Percentiles rank a stretch among this genome's conserved stretches.
These are phyloP conservation scores for Shinisaurus crocodilurus DNA, from an alignment of 2,113 vertebrate genomes.

Conservation along the genomic window DNA sequence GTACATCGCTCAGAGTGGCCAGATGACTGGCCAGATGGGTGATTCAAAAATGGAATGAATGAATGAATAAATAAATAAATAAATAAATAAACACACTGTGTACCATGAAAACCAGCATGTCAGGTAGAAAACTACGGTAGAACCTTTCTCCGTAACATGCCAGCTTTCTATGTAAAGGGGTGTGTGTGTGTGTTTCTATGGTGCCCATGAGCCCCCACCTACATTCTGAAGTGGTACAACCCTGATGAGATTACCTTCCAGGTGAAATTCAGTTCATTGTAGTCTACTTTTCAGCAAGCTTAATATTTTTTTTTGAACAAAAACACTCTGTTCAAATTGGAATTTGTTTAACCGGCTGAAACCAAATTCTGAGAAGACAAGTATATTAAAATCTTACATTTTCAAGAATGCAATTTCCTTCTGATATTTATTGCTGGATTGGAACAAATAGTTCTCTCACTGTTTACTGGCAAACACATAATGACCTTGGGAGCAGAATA, in stretches of 20 bases:
- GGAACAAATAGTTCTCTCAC: slow-evolving; percentile 28
- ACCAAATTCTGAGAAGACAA: slow-evolving; percentile 13
- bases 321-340: background rate
- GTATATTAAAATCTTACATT: slow-evolving; percentile 44
- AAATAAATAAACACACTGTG: no score
- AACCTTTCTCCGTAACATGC: background rate
- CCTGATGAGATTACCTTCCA: background rate
- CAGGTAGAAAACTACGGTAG: background rate
- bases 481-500: slow-evolving; percentile 53
- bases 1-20: no score
- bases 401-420: slow-evolving; percentile 48
- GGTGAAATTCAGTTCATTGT: background rate
- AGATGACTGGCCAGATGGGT: no score
- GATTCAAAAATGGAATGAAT: no score
- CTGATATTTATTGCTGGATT: slow-evolving; percentile 45
- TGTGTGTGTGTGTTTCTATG: no score
- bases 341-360: slow-evolving; percentile 28
- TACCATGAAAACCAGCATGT: background rate
- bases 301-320: background rate
- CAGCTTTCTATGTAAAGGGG: background rate
- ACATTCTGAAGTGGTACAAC: background rate
- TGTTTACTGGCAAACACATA: slow-evolving; percentile 40
- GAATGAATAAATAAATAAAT: no score
- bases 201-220: background rate
- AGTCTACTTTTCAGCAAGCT: background rate